A percentile compares a stretch with the other conserved stretches of the same genome.
These are phyloP conservation scores for Mormyrus hasselquistii DNA, from an alignment of 2,797 vertebrate genomes.

Conservation along the genomic window DNA sequence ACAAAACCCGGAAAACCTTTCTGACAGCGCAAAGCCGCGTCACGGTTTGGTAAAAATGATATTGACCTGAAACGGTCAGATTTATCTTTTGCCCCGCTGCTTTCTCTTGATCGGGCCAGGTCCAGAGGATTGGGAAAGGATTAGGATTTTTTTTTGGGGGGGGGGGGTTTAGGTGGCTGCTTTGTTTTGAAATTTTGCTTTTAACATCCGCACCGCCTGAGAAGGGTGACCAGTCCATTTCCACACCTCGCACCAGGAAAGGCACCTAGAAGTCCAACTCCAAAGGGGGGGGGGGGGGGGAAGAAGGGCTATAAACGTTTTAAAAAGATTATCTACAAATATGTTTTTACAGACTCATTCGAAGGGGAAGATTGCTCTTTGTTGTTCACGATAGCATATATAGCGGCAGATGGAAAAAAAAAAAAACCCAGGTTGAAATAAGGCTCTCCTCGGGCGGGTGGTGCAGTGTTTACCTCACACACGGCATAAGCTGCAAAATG, in stretches of 20 bases:
- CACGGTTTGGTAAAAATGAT: background rate
- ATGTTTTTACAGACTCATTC: background rate
- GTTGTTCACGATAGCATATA: conserved; percentile 7
- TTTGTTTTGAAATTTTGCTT: conserved; percentile 11
- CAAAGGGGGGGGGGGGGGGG: background rate
- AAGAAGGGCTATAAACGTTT: background rate
- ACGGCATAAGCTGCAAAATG: background rate
- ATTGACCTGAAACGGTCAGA: conserved; percentile 3
- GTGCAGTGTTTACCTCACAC: background rate
- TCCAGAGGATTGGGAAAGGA: background rate
- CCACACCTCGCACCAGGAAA: background rate
- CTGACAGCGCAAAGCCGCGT: background rate
- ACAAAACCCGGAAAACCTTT: background rate
- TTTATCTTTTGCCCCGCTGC: background rate
- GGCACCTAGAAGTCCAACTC: background rate
- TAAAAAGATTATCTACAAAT: background rate
- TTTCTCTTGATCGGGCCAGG: background rate
- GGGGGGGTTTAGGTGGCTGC: background rate
- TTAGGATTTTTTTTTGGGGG: background rate
- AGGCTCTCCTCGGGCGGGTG: background rate
- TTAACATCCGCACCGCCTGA: background rate
- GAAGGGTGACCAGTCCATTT: conserved; percentile 10
- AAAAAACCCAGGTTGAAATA: conserved; percentile 27
- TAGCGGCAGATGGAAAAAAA: conserved; percentile 16
- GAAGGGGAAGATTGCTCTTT: conserved; percentile 9